phyloP scores from a whole-genome alignment of 2,113 vertebrate species.

The Pterocles burchelli region DNA sequence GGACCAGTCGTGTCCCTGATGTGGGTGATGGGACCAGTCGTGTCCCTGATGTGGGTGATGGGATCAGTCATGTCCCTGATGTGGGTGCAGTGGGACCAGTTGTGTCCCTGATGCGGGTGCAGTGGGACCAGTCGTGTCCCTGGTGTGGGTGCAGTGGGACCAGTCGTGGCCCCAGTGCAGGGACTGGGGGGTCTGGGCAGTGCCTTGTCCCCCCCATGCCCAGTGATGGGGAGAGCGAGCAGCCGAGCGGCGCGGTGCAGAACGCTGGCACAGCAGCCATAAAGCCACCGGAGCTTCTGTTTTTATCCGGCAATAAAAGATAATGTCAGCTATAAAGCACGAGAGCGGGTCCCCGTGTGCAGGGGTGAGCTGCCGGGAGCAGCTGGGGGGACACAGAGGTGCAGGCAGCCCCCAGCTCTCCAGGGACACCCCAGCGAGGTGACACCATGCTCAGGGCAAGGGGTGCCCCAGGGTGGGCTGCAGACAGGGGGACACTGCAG shows the following conservation, averaged over 20 bases:
- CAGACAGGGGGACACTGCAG: accelerated
- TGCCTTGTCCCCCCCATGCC: not conserved
- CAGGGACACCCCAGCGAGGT: not conserved
- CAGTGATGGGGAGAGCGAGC: not conserved
- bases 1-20: not conserved
- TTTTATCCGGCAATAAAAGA: slow-evolving; percentile 60
- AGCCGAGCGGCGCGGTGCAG: not conserved
- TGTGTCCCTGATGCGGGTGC: too few relatives aligned
- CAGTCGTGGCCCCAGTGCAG: accelerated
- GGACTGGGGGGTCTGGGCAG: not conserved
- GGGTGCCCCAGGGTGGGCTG: not conserved
- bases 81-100: not conserved
- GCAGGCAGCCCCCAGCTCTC: not conserved
- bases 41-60: accelerated
- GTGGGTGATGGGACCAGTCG: accelerated
- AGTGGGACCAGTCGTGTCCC: accelerated
- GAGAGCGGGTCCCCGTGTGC: not conserved
- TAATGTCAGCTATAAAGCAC: slow-evolving; percentile 48
- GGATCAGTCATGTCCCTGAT: accelerated
- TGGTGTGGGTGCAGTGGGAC: not conserved
- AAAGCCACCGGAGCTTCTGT: slow-evolving; percentile 33
- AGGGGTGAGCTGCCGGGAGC: not conserved
- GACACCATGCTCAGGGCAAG: accelerated
- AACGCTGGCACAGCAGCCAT: not conserved
- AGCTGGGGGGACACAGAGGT: not conserved